Conservation (phyloP, 30 jellyfish, hydroid and myxozoan genomes). For the Cassiopea andromeda region DNA sequence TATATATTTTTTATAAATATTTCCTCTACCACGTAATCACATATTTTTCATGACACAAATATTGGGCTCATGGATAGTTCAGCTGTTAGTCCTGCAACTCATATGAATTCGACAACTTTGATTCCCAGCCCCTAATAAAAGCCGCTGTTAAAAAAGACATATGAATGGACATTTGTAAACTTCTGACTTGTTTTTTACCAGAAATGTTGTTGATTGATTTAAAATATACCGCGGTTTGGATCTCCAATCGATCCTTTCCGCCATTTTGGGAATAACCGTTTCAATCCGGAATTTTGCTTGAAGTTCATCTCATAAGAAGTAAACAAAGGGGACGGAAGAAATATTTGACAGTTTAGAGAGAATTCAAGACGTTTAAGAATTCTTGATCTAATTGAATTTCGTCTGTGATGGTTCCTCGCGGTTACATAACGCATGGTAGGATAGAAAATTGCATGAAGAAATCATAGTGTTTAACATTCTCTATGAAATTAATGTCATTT, state of each 20-base stretch:
- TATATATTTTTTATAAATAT: too few relatives aligned
- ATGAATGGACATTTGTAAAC: background rate
- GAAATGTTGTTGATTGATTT: too few relatives aligned
- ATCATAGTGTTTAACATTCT: constrained; percentile 24
- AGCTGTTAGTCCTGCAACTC: too few relatives aligned
- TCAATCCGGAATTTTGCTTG: background rate
- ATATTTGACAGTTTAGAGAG: constrained; percentile 23
- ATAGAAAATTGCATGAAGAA: constrained; percentile 32
- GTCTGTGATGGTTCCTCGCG: constrained; percentile 55
- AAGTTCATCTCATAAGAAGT: background rate
- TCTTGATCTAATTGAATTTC: constrained; percentile 24
- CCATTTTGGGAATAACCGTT: background rate
- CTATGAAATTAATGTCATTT: constrained; percentile 45
- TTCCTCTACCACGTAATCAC: too few relatives aligned
- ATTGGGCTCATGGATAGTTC: too few relatives aligned
- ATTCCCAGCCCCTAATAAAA: too few relatives aligned
- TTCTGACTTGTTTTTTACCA: too few relatives aligned
- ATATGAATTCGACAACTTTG: too few relatives aligned
- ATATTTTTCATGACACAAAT: too few relatives aligned
- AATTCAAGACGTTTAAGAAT: constrained; percentile 17
- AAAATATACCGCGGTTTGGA: too few relatives aligned
- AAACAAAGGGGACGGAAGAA: background rate
- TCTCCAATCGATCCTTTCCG: background rate
- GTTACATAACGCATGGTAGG: constrained; percentile 24
- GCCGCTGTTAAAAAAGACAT: too few relatives aligned